These are phyloP conservation scores for Eilema griseolum DNA, from an alignment of 2,888 invertebrate species.

Conservation along the genomic window DNA sequence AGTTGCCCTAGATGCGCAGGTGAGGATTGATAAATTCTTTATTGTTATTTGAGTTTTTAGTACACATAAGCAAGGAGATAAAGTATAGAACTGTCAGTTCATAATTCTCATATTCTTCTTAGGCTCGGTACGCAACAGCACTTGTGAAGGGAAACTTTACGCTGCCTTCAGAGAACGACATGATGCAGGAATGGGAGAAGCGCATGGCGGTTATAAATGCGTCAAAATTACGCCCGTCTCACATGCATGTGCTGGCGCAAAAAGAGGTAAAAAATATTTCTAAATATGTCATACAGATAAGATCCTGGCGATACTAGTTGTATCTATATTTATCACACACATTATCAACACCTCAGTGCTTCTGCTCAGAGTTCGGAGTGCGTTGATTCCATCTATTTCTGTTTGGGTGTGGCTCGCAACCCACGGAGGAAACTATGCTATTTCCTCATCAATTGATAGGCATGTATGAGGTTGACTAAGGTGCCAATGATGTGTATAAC, in stretches of 20 bases:
- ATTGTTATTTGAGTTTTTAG: not conserved
- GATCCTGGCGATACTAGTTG: no score
- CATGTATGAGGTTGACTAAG: no score
- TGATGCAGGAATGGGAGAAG: constrained; percentile 77
- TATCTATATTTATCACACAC: not conserved
- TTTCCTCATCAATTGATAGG: no score
- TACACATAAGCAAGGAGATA: no score
- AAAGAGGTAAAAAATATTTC: constrained; percentile 59
- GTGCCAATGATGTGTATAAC: no score
- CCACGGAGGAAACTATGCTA: no score
- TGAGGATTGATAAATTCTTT: constrained; percentile 37
- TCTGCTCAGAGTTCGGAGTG: no score
- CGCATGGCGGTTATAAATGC: constrained; percentile 61
- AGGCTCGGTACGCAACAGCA: constrained; percentile 78
- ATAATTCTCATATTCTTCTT: constrained; percentile 29
- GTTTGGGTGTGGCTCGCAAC: no score
- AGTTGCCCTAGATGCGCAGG: constrained; percentile 78
- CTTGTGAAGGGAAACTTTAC: constrained; percentile 76
- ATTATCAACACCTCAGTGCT: not conserved
- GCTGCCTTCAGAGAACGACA: constrained; percentile 69
- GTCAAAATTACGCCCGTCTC: constrained; percentile 64
- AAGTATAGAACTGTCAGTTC: no score
- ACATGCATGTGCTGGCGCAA: constrained; percentile 72
- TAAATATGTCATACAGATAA: not conserved
- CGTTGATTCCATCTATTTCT: no score